A percentile compares a stretch with the other conserved stretches of the same genome.
Evolutionary conservation across 2,113 vertebrate species (phyloP).

Genomic region (Cricetomys ansorgei): DNA sequence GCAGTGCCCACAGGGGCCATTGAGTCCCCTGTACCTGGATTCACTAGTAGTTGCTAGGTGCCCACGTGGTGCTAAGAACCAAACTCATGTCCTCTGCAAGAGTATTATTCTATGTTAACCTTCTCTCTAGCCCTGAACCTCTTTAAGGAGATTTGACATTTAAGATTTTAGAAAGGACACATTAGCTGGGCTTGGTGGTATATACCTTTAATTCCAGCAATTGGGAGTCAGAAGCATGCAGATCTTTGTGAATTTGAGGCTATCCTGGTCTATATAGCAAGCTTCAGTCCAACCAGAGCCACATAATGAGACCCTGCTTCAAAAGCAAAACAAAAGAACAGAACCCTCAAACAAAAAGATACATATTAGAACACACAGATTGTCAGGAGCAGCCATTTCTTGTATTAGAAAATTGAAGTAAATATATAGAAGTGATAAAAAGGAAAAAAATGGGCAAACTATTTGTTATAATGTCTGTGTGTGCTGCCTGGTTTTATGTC

Average conservation of each 20-base stretch:
- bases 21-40: neutral
- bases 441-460: neutral
- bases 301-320: neutral
- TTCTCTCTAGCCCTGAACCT: neutral
- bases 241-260: neutral
- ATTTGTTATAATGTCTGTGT: neutral
- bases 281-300: neutral
- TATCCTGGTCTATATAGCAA: neutral
- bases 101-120: neutral
- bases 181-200: neutral
- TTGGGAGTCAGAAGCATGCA: neutral
- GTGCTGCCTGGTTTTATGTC: neutral
- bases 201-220: neutral
- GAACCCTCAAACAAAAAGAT: neutral
- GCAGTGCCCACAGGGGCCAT: neutral
- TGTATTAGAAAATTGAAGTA: conserved; percentile 18
- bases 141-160: conserved; percentile 9
- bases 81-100: neutral
- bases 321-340: neutral
- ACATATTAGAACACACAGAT: neutral
- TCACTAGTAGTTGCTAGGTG: neutral
- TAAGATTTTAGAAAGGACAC: conserved; percentile 10
- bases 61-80: neutral
- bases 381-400: neutral
- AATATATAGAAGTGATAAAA: conserved; percentile 16